Base-by-base conservation (phyloP, 2,113 vertebrate species). In the Mirounga angustirostris region DNA sequence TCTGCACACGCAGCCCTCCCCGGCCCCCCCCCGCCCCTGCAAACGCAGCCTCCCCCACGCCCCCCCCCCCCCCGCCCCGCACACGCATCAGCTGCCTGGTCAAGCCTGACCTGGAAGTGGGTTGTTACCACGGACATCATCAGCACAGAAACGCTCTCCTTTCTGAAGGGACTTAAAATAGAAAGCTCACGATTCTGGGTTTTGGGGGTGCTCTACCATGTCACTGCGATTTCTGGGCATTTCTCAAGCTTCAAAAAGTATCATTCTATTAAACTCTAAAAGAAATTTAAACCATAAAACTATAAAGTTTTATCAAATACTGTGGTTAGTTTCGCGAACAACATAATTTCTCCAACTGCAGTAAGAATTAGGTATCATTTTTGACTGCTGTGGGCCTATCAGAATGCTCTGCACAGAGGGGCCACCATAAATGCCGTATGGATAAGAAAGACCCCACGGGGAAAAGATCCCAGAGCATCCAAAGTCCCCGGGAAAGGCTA, bases 311-410 rank as follows among this genome's bases (percentile, higher is more conserved):
- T 22, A 7, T 0, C 69, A 22, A 8, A 18, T 14, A 9, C 13
- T 0, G 12, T 0, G 1, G 13, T 0, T 6, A 19, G 6, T 0
- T 18, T 43, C 46, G 33, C 54, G 61, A 4, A 19, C 12, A 11
- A 15, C 65, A 4, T 0, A 22, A 7, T 2, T 16, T 15, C 12
- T 50, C 21, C 56, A 10, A 7, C 0, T 3, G 19, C 11, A 54
- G 61, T 5, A 18, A 24, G 56, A n/a, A 28, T 1, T 5, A 1
- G 1, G 24, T 4, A 0, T 5, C 28, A 1, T 18, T 15, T 28
- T 0, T n/a, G 43, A 9, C 4, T 1, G n/a, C 24, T 0, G 0
- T 0, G 56, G 56, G 36, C 12, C 54, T 4, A 0, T 30, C 12
- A 1, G 73, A 4, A 9, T 0, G 3, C 56, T 22, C 16, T 0